Evolutionary conservation across 2,888 invertebrate species (phyloP).

Genomic region (Cephus nigrinus): DNA sequence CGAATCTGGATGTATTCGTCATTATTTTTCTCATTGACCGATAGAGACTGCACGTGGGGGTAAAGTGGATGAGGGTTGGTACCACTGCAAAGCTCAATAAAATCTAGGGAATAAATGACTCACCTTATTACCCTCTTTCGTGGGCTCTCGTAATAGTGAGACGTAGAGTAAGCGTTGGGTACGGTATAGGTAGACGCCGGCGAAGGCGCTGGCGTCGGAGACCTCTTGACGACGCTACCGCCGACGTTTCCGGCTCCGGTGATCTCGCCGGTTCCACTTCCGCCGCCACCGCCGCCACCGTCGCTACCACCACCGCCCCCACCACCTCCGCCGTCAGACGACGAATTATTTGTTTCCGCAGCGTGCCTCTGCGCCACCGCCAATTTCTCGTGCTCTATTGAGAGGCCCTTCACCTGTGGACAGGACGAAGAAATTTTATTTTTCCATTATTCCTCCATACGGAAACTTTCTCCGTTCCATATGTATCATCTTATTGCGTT

Average conservation of each 20-base stretch:
- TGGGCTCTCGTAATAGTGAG: constrained; percentile 60
- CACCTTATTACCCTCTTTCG: constrained; percentile 63
- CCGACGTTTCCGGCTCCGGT: constrained; percentile 34
- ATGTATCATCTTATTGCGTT: not conserved
- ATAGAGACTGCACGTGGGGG: not conserved
- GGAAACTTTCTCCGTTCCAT: not conserved
- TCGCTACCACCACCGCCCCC: constrained; percentile 62
- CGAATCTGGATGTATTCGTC: not conserved
- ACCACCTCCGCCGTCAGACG: constrained; percentile 58
- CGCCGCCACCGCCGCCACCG: constrained; percentile 53
- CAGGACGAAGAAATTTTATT: not conserved
- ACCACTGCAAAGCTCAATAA: not conserved
- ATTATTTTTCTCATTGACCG: not conserved
- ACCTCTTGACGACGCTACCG: constrained; percentile 45
- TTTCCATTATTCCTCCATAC: too few species aligned
- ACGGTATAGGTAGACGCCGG: constrained; percentile 57
- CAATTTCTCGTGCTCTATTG: constrained; percentile 79
- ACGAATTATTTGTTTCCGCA: constrained; percentile 56
- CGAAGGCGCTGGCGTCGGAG: constrained; percentile 56
- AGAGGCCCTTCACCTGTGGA: constrained; percentile 79
- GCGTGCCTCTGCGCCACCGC: constrained; percentile 72
- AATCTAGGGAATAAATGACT: constrained; percentile 19
- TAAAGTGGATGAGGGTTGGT: not conserved
- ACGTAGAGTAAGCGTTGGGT: constrained; percentile 52
- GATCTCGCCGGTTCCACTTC: constrained; percentile 46